These are phyloP conservation scores for Rhagonycha fulva DNA, from an alignment of 2,888 invertebrate species.

Conservation along the genomic window DNA sequence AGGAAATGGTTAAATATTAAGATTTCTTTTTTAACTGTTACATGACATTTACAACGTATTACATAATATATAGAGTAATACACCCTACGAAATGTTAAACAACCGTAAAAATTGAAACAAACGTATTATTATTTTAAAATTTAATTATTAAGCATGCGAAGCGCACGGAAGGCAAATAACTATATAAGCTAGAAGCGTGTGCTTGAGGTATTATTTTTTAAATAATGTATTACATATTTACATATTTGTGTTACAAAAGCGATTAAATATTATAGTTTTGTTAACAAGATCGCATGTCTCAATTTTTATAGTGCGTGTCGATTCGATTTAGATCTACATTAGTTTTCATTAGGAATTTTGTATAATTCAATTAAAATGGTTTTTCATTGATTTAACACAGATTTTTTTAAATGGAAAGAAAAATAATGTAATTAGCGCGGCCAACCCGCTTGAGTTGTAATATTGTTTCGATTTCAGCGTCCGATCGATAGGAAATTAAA, in stretches of 20 bases:
- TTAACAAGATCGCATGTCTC: not conserved
- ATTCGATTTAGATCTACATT: not conserved
- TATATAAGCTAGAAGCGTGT: not conserved
- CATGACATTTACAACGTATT: not conserved
- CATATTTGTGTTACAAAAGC: not conserved
- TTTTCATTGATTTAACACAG: not conserved
- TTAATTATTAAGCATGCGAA: not conserved
- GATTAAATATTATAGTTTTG: not conserved
- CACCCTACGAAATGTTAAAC: not conserved
- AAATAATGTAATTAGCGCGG: not conserved
- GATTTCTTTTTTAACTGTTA: not conserved
- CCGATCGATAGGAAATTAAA: constrained; percentile 2
- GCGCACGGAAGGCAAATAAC: not conserved
- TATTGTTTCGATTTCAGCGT: not conserved
- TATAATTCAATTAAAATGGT: not conserved
- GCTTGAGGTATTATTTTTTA: not conserved
- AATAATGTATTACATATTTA: not conserved
- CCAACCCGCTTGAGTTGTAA: not conserved
- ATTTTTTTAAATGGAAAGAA: not conserved
- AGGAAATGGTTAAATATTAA: not conserved
- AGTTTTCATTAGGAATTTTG: not conserved
- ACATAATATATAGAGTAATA: not conserved
- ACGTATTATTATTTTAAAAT: not conserved
- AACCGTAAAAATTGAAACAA: not conserved
- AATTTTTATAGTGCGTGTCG: not conserved